phyloP scores from a whole-genome alignment of 1,140 invertebrate species.

The Philaenus spumarius region DNA sequence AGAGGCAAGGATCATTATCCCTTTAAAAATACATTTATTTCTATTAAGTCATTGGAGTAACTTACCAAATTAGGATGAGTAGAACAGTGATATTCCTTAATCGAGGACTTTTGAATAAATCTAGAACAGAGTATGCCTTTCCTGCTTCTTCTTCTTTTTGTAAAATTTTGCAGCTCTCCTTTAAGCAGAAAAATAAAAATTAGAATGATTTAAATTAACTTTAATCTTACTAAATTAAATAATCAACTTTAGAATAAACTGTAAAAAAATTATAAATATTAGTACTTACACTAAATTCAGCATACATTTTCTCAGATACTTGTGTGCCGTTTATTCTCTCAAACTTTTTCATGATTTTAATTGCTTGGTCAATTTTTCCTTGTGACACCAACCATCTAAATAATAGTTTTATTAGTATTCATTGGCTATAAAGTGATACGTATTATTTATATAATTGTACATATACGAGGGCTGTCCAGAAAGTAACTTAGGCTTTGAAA shows the following conservation, averaged over 20 bases:
- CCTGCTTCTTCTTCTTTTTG: slow-evolving; percentile 58
- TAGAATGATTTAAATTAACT: too few relatives aligned
- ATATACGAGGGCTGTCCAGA: too few relatives aligned
- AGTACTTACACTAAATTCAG: slow-evolving; percentile 58
- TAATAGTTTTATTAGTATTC: too few relatives aligned
- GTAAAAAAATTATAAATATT: not conserved
- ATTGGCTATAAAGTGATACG: too few relatives aligned
- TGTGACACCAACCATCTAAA: slow-evolving; percentile 74
- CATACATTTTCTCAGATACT: slow-evolving; percentile 62
- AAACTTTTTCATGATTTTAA: slow-evolving; percentile 69
- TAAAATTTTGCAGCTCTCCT: slow-evolving; percentile 56
- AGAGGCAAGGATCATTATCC: not conserved
- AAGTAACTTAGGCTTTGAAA: too few relatives aligned
- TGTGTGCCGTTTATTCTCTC: slow-evolving; percentile 68
- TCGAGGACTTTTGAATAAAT: slow-evolving; percentile 67
- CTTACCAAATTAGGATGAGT: slow-evolving; percentile 67
- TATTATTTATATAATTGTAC: too few relatives aligned
- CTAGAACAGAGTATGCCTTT: slow-evolving; percentile 64
- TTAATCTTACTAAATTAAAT: too few relatives aligned
- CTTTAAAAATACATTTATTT: too few relatives aligned
- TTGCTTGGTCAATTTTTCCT: slow-evolving; percentile 67
- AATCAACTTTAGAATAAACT: too few relatives aligned
- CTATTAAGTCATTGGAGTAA: too few relatives aligned
- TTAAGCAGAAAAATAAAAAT: slow-evolving; percentile 32
- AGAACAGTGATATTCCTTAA: slow-evolving; percentile 63